Base-by-base conservation (phyloP, 1,140 invertebrate species). In the Brachionus paranguensis region DNA sequence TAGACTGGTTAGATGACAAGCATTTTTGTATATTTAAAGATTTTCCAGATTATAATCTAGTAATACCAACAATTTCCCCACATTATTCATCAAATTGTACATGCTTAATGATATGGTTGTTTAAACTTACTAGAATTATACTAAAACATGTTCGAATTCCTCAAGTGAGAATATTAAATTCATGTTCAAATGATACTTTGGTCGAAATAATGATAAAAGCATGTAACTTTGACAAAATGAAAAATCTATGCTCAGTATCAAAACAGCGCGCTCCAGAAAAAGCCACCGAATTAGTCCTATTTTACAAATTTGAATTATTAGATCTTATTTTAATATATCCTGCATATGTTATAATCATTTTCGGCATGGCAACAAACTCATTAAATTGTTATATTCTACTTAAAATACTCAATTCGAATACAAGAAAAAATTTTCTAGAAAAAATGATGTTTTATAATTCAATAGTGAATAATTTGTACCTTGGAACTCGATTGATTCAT, bases 361-460 rank as follows among this genome's bases (percentile, higher is more conserved):
- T 68, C n/a, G 65, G 65, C 65, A n/a, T 68, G 27, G 2, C n/a
- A 6, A 68, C 65, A 12, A 68, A 68, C 10, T 12, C 14, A 33
- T n/a, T 68, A 7, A 68, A 68, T 17, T 33, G 41, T 68, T 68
- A 33, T 11, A 68, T 68, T 68, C 11, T 68, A 12, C 11, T 68
- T 37, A 68, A 68, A 68, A 68, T 68, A 3, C 12, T 68, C 33
- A 33, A 68, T 68, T 68, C 65, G 12, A 68, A 68, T 33, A 0
- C 1, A 68, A 14, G 4, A 68, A 8, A 68, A 68, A 68, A 37
- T 33, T 68, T 41, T 10, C 12, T 68, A 29, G 65, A 68, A 68
- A 33, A 68, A 68, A 68, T 68, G 65, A 68, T 68, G 65, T 68
- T 68, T 68, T 68, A 68, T 29, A 68, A 68, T 68, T 68, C 65